Evolutionary conservation across 2,888 invertebrate species (phyloP).

Genomic region (Dynastes grantii): DNA sequence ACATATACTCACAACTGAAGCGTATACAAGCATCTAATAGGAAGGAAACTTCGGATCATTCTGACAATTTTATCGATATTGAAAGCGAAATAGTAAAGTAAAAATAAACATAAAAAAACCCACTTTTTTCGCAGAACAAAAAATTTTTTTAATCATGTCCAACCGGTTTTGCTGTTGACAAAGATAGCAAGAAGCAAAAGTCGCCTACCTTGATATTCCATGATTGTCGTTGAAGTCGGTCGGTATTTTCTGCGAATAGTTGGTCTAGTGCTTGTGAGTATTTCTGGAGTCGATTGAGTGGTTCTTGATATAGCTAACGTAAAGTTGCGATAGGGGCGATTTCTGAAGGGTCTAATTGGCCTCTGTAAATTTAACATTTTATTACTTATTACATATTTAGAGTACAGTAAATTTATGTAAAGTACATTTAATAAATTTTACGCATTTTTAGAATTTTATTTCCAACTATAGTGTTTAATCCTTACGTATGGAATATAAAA

Average conservation of each 20-base stretch:
- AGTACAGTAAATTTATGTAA: not conserved
- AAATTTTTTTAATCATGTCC: no score
- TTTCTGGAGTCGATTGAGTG: constrained; percentile 50
- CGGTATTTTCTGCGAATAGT: constrained; percentile 48
- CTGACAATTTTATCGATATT: constrained; percentile 30
- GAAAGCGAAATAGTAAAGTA: constrained; percentile 45
- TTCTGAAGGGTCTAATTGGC: constrained; percentile 50
- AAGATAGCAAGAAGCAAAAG: constrained; percentile 31
- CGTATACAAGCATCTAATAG: no score
- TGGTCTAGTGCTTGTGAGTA: constrained; percentile 43
- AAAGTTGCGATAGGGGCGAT: constrained; percentile 53
- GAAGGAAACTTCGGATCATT: not conserved
- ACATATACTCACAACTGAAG: no score
- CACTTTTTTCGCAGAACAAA: constrained; percentile 33
- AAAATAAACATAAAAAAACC: constrained; percentile 37
- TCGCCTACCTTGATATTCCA: constrained; percentile 48
- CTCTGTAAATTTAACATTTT: constrained; percentile 47
- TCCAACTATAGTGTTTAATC: not conserved
- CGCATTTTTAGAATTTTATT: constrained; percentile 42
- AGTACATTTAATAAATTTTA: constrained; percentile 39
- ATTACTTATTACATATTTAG: not conserved
- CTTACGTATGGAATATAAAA: not conserved
- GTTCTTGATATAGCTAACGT: constrained; percentile 62
- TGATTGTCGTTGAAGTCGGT: constrained; percentile 41
- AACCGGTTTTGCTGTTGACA: constrained; percentile 32